Base-by-base conservation (phyloP, 1,140 invertebrate species). In the Bombus impatiens region DNA sequence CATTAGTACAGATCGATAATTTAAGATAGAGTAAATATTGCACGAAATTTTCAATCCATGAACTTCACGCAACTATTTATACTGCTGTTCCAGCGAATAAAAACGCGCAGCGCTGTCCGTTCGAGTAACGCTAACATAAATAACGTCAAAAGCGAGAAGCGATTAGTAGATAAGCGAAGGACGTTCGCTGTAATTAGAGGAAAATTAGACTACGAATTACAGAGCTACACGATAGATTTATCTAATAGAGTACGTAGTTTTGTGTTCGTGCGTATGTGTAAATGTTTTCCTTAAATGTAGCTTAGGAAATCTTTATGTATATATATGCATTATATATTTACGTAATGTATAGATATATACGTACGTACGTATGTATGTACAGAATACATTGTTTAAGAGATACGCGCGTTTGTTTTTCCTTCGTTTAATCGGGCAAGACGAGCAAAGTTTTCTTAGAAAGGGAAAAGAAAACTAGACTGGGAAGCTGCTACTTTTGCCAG, bases 281-380 rank as follows among this genome's bases (percentile, higher is more conserved):
- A 62, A 53, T 65, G 77, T 67, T n/a, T 18, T 40, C 9, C 42
- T 37, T 37, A 74, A 32, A 42, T 32, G 42, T 74, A 74, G 59
- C 18, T 79, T 79, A 67, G 86, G 74, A 74, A 88, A 75, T 37
- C 70, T 88, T 68, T 86, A 59, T 76, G 67, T 47, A 67, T 76
- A 32, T 70, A 82, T 35, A 44, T 79, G 32, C 65, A 37, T 53
- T 82, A 76, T 88, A 53, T 65, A 42, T 62, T 28, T 53, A 53
- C 6, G 28, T 53, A 28, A 44, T 57, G 37, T 59, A 59, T 62
- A 78, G 6, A 28, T 70, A 53, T 25, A 62, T 78, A 47, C 47
- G 47, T 53, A 53, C 47, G 47, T 70, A n/a, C 62, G 25, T 59
- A 62, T 62, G 42, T 62, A 62, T 71, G 57, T 80, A 80, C 78